phyloP scores from a whole-genome alignment of 2,113 vertebrate species.

The Ammodytes marinus region DNA sequence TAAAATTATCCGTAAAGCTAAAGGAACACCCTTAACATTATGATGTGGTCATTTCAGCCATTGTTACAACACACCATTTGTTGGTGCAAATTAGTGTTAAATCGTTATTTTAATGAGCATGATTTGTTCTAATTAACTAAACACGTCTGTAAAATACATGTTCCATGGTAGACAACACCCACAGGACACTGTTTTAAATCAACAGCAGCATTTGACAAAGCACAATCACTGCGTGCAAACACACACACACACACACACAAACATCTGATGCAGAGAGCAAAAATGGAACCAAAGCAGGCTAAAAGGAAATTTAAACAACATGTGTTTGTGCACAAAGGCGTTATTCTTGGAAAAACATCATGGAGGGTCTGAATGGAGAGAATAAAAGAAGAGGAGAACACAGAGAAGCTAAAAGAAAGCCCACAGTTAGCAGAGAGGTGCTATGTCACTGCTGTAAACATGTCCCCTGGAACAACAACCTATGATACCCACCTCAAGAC shows the following conservation, averaged over 20 bases:
- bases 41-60: not conserved
- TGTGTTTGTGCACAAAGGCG: conserved; percentile 73
- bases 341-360: conserved; percentile 65
- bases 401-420: conserved; percentile 82
- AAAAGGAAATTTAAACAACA: conserved; percentile 89
- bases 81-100: not conserved
- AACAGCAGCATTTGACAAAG: conserved; percentile 9
- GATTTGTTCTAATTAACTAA: not conserved
- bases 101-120: no score
- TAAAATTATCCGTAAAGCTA: not conserved
- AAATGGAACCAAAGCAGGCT: conserved; percentile 83
- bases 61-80: no score
- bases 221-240: conserved; percentile 47
- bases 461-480: not conserved
- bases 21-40: not conserved
- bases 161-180: not conserved
- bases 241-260: conserved; percentile 46
- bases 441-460: not conserved
- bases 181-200: conserved; percentile 33
- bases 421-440: conserved; percentile 72
- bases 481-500: not conserved
- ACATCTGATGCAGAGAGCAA: no score
- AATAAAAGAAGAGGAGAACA: conserved; percentile 13
- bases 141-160: conserved; percentile 1
- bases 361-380: conserved; percentile 43